A percentile compares a stretch with the other conserved stretches of the same genome.
Evolutionary conservation across 2,797 vertebrate species (phyloP).

Genomic region (Molossus alvarezi): DNA sequence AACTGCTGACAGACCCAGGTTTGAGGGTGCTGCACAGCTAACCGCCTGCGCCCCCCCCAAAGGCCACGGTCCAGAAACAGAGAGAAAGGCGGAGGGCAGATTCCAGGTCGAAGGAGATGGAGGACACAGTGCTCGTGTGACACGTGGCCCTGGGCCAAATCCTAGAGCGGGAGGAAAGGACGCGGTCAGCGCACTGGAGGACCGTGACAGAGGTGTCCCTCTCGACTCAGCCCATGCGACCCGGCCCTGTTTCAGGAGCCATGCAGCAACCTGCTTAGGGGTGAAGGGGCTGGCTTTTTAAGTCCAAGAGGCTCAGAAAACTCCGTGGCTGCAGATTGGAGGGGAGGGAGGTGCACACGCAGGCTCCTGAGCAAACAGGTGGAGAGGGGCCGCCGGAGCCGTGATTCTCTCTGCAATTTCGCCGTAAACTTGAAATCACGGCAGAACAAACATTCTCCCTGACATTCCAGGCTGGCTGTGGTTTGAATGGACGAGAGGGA

Average conservation of each 20-base stretch:
- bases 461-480: not conserved
- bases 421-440: not conserved
- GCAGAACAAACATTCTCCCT: not conserved
- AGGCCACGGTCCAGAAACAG: not conserved
- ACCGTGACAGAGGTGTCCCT: rapidly evolving
- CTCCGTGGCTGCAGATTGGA: not conserved
- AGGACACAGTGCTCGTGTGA: rapidly evolving
- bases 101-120: not conserved
- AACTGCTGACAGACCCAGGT: not conserved
- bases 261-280: not conserved
- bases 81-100: not conserved
- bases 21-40: rapidly evolving
- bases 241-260: not conserved
- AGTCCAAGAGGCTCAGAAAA: not conserved
- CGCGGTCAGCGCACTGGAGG: rapidly evolving
- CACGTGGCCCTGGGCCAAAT: rapidly evolving
- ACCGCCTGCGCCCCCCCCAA: not conserved
- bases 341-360: rapidly evolving
- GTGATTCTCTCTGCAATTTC: rapidly evolving
- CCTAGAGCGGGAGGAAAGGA: rapidly evolving
- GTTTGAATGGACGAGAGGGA: not conserved
- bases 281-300: not conserved
- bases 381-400: rapidly evolving
- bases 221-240: rapidly evolving
- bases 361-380: too few species aligned